Conservation (phyloP, 2,113 vertebrate genomes). For the Leptosomus discolor region DNA sequence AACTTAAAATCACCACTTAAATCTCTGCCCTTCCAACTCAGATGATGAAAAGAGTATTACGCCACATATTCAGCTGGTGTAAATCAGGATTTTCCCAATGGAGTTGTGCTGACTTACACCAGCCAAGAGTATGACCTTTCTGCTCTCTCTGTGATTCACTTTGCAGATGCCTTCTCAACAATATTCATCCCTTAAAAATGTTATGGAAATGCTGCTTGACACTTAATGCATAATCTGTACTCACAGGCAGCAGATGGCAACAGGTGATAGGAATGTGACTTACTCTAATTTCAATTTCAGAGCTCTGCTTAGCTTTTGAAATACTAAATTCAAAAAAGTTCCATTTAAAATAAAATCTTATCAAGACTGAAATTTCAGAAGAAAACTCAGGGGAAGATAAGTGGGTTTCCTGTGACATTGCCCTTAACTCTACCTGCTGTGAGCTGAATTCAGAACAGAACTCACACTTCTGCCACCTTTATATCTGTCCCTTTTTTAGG, state of each 20-base stretch:
- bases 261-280: neutral
- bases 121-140: neutral
- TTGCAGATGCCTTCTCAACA: neutral
- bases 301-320: neutral
- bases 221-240: neutral
- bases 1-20: neutral
- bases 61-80: neutral
- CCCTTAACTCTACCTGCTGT: neutral
- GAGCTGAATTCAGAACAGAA: neutral
- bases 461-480: neutral
- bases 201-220: neutral
- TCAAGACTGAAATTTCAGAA: neutral
- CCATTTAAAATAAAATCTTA: neutral
- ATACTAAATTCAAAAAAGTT: neutral
- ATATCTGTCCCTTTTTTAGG: neutral
- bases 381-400: neutral
- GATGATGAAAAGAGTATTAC: neutral
- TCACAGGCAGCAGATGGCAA: constrained; percentile 21
- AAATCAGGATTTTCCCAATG: neutral
- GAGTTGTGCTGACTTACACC: neutral
- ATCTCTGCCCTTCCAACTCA: neutral
- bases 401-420: neutral
- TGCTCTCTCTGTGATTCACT: neutral
- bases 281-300: neutral
- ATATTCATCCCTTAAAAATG: neutral